Evolutionary conservation across 2,797 vertebrate genomes (phyloP).

Genomic region (Myripristis murdjan): DNA sequence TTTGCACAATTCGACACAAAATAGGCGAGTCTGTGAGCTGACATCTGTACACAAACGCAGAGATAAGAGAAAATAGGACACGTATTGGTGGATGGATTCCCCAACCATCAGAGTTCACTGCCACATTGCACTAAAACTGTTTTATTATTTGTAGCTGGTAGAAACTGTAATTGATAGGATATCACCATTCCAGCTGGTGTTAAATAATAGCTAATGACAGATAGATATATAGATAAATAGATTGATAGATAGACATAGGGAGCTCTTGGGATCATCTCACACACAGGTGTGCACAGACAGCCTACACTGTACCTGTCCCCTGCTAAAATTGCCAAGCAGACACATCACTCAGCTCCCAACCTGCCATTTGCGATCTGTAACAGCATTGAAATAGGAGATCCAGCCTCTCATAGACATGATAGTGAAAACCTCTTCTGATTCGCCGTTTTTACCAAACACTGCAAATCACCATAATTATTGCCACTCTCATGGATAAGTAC

Average conservation of each 20-base stretch:
- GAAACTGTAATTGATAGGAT: slow-evolving; percentile 6
- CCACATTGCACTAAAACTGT: slow-evolving; percentile 5
- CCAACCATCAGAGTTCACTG: neutral
- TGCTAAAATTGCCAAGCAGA: slow-evolving; percentile 18
- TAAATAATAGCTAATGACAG: slow-evolving; percentile 16
- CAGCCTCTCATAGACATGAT: slow-evolving; percentile 51
- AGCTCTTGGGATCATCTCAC: too few relatives aligned
- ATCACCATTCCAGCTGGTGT: slow-evolving; percentile 32
- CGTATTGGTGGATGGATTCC: neutral
- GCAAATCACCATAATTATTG: slow-evolving; percentile 83
- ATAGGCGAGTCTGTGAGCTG: neutral
- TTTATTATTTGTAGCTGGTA: slow-evolving; percentile 10
- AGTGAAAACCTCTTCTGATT: slow-evolving; percentile 67
- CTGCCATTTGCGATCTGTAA: slow-evolving; percentile 32
- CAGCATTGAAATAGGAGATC: slow-evolving; percentile 44
- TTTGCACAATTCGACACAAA: slow-evolving; percentile 5
- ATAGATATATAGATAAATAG: slow-evolving; percentile 14
- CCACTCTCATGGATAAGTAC: slow-evolving; percentile 71
- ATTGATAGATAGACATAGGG: slow-evolving; percentile 16
- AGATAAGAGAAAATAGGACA: slow-evolving; percentile 22
- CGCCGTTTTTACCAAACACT: slow-evolving; percentile 69
- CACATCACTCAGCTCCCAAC: slow-evolving; percentile 42
- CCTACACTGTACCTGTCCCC: neutral
- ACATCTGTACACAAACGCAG: neutral
- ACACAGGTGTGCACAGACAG: too few relatives aligned